Percentiles rank a stretch among this genome's conserved stretches.
Conservation (phyloP, 35 echinoderm and acorn worm genomes). For the Heliocidaris tuberculata region DNA sequence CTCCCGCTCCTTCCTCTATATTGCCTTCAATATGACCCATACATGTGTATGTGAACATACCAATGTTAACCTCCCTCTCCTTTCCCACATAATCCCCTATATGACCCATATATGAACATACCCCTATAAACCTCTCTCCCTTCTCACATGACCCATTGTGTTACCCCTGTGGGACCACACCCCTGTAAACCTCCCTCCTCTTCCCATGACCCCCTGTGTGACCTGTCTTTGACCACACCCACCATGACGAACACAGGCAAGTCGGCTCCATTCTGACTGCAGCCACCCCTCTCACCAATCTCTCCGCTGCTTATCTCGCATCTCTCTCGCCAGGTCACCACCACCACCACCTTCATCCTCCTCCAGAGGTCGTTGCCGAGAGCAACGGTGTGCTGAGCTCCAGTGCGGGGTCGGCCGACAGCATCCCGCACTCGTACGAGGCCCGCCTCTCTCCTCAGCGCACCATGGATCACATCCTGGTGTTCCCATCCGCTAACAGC, state of each 20-base stretch:
- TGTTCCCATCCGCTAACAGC: conserved; percentile 81
- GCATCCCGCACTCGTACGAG: conserved; percentile 85
- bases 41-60: too few species aligned
- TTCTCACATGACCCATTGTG: not conserved
- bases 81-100: too few species aligned
- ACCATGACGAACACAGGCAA: not conserved
- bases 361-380: conserved; percentile 41
- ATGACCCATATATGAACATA: not conserved
- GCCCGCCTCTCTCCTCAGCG: conserved; percentile 73
- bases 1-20: too few species aligned
- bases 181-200: not conserved
- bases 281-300: not conserved
- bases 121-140: not conserved
- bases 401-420: conserved; percentile 87
- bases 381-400: conserved; percentile 74
- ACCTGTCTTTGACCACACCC: not conserved
- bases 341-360: not conserved
- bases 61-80: too few species aligned
- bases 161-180: not conserved
- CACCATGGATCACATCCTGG: conserved; percentile 92
- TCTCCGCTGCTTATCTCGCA: not conserved
- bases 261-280: conserved; percentile 6
- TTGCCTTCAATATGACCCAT: too few species aligned
- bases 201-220: not conserved
- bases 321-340: not conserved